These are phyloP conservation scores for Phyto melanocephala DNA, from an alignment of 2,888 invertebrate species.

Conservation along the genomic window DNA sequence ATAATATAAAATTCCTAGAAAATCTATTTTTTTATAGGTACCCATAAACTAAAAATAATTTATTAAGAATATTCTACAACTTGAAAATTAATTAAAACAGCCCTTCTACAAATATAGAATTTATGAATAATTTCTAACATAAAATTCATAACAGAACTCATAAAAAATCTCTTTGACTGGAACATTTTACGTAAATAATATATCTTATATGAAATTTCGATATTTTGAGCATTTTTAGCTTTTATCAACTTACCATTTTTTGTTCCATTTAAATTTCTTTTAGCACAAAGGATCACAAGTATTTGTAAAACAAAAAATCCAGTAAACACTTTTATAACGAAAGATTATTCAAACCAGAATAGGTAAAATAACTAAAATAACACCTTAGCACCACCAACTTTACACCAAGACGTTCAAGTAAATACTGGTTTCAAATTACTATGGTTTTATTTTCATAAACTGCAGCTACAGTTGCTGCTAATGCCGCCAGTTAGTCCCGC, in stretches of 20 bases:
- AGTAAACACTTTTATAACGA: background rate
- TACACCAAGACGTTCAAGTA: background rate
- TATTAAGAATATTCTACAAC: too few relatives aligned
- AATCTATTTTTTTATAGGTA: too few relatives aligned
- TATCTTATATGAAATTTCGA: background rate
- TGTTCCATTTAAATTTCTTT: constrained; percentile 21
- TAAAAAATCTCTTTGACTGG: too few relatives aligned
- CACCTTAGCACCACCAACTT: constrained; percentile 10
- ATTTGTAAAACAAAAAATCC: background rate
- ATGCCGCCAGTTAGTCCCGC: constrained; percentile 6
- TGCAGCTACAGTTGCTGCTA: constrained; percentile 2
- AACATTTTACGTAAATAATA: background rate
- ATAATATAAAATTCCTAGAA: too few relatives aligned
- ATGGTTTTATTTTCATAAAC: constrained; percentile 12
- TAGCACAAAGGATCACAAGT: background rate
- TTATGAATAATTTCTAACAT: too few relatives aligned
- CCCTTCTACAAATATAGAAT: too few relatives aligned
- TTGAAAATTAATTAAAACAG: too few relatives aligned
- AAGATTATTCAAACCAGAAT: constrained; percentile 47
- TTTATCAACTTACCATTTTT: constrained; percentile 38
- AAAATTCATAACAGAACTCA: too few relatives aligned
- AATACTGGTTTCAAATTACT: constrained; percentile 23
- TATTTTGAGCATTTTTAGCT: background rate
- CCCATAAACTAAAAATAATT: too few relatives aligned
- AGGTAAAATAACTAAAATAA: background rate